Conservation (phyloP, 2,888 invertebrate genomes). For the Geotrupes spiniger region DNA sequence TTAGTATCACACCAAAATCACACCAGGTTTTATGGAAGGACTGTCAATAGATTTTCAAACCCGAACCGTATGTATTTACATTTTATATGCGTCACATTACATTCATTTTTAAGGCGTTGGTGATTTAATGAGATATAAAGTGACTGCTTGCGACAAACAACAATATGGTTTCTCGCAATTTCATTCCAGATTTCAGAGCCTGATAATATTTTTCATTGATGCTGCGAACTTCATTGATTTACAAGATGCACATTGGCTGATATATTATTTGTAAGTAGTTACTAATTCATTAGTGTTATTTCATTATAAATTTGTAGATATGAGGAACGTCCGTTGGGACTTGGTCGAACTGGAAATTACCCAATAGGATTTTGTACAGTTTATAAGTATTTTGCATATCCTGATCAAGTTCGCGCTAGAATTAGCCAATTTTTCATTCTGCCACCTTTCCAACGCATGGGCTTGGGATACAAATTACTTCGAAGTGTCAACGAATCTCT, state of each 20-base stretch:
- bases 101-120: slow-evolving; percentile 39
- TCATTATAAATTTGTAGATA: slow-evolving; percentile 54
- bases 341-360: slow-evolving; percentile 61
- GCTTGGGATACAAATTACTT: slow-evolving; percentile 79
- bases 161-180: slow-evolving; percentile 73
- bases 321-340: slow-evolving; percentile 64
- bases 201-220: slow-evolving; percentile 94
- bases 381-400: slow-evolving; percentile 94
- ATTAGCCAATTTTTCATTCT: slow-evolving; percentile 90
- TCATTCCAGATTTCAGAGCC: slow-evolving; percentile 84
- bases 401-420: slow-evolving; percentile 79
- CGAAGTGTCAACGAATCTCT: slow-evolving; percentile 22
- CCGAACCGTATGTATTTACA: slow-evolving; percentile 18
- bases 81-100: slow-evolving; percentile 17
- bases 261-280: slow-evolving; percentile 71
- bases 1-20: slow-evolving; percentile 35
- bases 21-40: slow-evolving; percentile 37
- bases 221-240: slow-evolving; percentile 92
- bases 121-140: slow-evolving; percentile 60
- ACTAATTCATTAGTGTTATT: slow-evolving; percentile 11
- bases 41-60: slow-evolving; percentile 30
- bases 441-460: slow-evolving; percentile 86
- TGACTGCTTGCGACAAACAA: slow-evolving; percentile 71
- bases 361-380: slow-evolving; percentile 87
- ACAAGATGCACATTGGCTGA: slow-evolving; percentile 90